A percentile compares a stretch with the other conserved stretches of the same genome.
These are phyloP conservation scores for Drosophila miranda DNA, from an alignment of 1,140 invertebrate genomes.

Conservation along the genomic window DNA sequence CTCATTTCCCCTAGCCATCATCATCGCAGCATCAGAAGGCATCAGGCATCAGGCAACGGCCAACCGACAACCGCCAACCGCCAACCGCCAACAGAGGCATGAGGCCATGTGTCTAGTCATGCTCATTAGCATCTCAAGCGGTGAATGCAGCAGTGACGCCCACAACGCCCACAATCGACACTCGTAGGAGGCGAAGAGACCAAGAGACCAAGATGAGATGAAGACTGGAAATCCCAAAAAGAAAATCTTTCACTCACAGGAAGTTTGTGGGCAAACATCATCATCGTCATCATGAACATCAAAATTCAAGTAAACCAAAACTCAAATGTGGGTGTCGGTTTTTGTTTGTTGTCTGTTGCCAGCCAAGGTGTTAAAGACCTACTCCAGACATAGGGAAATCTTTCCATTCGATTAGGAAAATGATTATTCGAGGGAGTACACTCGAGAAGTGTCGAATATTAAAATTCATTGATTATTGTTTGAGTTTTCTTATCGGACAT, in stretches of 20 bases:
- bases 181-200: conserved; percentile 25
- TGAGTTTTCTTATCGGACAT: conserved; percentile 49
- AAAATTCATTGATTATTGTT: conserved; percentile 49
- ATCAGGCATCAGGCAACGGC: not conserved
- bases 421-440: conserved; percentile 3
- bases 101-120: conserved; percentile 70
- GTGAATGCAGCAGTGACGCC: conserved; percentile 56
- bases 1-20: conserved; percentile 30
- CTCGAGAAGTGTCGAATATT: conserved; percentile 24
- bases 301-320: conserved; percentile 41
- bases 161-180: conserved; percentile 46
- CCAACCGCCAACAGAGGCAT: not conserved
- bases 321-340: conserved; percentile 50
- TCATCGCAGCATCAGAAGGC: not conserved
- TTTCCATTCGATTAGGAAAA: too few relatives aligned
- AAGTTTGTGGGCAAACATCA: conserved; percentile 61
- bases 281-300: not conserved
- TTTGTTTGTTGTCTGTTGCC: too few relatives aligned
- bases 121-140: conserved; percentile 71
- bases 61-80: too few relatives aligned
- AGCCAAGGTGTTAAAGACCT: conserved; percentile 25
- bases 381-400: too few relatives aligned
- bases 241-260: conserved; percentile 71
- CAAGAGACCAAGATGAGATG: conserved; percentile 17
- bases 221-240: conserved; percentile 36